Base-by-base conservation (phyloP, 2,113 vertebrate genomes). In the Microtus montanus region DNA sequence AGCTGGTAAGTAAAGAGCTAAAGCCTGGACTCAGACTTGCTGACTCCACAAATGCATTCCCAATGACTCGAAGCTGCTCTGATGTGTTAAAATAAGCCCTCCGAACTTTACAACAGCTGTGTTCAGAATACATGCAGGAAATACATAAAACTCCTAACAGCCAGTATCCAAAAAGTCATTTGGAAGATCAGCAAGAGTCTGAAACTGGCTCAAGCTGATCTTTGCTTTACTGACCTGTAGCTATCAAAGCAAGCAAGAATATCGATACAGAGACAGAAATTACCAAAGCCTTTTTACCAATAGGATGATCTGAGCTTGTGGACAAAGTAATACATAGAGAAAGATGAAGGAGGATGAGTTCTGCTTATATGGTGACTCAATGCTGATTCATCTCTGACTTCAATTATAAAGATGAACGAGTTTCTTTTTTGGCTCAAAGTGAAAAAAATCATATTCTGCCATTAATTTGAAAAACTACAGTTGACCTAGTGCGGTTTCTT, bases 31-130 rank as follows among this genome's bases (percentile, higher is more conserved):
- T 94, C 66, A 58, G 41, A 11, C 77, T 95, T 86, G 80, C 90
- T 96, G 93, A 90, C 47, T 94, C 85, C 73, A 90, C 80, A 75
- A 19, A 54, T 83, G 66, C 47, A 64, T 70, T 93, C 82, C 75
- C 26, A n/a, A 91, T 54, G 47, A 44, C 41, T 90, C n/a, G 44
- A 92, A 97, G 68, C 47, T 79, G 54, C 88, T 93, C 54, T 77
- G 26, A 49, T 95, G 79, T 88, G 68, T 89, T 73, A 77, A 93
- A 96, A 75, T 54, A 89, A 96, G n/a, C 33, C 61, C 80, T 74
- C 68, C 44, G 88, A 88, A 54, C 54, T 80, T 86, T 85, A 86
- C 47, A 47, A 95, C 97, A 97, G 95, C 97, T 97, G 95, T 64
- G 47, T 52, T 95, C 95, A 89, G 66, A 88, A 93, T 38, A 85